These are phyloP conservation scores for Ctenicera cuprea DNA, from an alignment of 2,888 invertebrate species.

Conservation along the genomic window DNA sequence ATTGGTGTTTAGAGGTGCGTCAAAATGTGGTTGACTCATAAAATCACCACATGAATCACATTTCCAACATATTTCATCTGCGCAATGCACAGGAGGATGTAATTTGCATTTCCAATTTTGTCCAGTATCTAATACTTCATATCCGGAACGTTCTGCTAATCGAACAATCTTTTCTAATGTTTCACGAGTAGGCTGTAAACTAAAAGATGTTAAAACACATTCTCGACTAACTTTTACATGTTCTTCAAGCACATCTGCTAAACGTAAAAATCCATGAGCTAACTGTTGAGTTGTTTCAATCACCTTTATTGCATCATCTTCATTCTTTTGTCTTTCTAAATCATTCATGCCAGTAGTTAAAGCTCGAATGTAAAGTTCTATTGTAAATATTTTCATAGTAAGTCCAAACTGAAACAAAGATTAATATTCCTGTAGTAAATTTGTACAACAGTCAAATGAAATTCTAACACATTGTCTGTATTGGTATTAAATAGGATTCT, in stretches of 20 bases:
- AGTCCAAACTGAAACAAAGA: conserved; percentile 54
- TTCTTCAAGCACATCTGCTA: conserved; percentile 77
- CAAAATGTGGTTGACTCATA: conserved; percentile 67
- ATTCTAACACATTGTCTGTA: too few relatives aligned
- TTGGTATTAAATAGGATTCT: too few relatives aligned
- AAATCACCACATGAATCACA: conserved; percentile 69
- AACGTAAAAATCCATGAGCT: conserved; percentile 78
- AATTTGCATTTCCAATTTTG: conserved; percentile 69
- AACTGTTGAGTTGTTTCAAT: conserved; percentile 77
- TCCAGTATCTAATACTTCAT: conserved; percentile 70
- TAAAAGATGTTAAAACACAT: conserved; percentile 85
- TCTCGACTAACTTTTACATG: conserved; percentile 80
- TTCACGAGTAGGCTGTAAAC: conserved; percentile 80
- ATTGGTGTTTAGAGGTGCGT: conserved; percentile 65
- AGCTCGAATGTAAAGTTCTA: conserved; percentile 84
- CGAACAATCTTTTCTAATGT: conserved; percentile 77
- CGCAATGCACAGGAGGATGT: conserved; percentile 66
- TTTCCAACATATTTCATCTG: conserved; percentile 67
- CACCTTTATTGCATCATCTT: conserved; percentile 57
- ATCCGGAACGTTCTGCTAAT: conserved; percentile 74
- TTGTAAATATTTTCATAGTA: conserved; percentile 76
- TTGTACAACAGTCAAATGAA: too few relatives aligned
- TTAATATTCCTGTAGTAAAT: background rate
- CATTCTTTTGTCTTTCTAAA: conserved; percentile 79
- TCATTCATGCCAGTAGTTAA: conserved; percentile 86